phyloP scores from a whole-genome alignment of 2,888 invertebrate species.

The Halictus quadricinctus region DNA sequence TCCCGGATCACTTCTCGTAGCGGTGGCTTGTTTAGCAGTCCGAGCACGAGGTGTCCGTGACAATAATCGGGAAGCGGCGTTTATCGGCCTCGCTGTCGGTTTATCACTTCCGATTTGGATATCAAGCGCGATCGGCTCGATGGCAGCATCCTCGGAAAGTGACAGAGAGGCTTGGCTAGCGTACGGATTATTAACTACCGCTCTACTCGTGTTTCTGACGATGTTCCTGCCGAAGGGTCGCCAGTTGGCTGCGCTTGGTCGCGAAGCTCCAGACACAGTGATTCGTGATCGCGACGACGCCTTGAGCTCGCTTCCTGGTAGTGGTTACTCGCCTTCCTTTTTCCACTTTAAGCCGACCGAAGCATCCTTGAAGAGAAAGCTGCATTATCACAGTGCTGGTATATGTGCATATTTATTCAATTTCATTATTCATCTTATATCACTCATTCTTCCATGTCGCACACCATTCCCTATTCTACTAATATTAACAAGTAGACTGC shows the following conservation, averaged over 20 bases:
- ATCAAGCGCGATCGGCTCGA: constrained; percentile 87
- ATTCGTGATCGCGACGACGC: constrained; percentile 91
- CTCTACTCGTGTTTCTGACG: constrained; percentile 93
- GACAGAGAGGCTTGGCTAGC: constrained; percentile 95
- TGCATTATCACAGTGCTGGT: constrained; percentile 83
- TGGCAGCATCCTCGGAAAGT: constrained; percentile 85
- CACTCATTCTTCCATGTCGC: too few relatives aligned
- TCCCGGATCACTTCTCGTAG: constrained; percentile 92
- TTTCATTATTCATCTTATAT: background rate
- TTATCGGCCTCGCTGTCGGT: constrained; percentile 94
- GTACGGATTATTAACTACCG: constrained; percentile 93
- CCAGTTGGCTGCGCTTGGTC: constrained; percentile 95
- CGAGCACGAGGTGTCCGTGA: constrained; percentile 94
- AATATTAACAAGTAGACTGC: background rate
- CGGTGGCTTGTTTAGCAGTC: constrained; percentile 92
- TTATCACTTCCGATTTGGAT: constrained; percentile 94
- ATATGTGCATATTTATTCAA: constrained; percentile 10
- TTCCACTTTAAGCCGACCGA: constrained; percentile 96
- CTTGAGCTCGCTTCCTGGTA: constrained; percentile 91
- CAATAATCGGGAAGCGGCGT: constrained; percentile 96
- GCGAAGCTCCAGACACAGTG: constrained; percentile 86
- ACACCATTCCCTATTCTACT: too few relatives aligned
- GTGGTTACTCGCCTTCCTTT: constrained; percentile 95
- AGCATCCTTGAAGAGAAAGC: constrained; percentile 87
- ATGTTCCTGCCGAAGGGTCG: constrained; percentile 98